Evolutionary conservation across 2,113 vertebrate genomes (phyloP), one percentile per base, ranked within the genome.

Genomic region (Sus scrofa): DNA sequence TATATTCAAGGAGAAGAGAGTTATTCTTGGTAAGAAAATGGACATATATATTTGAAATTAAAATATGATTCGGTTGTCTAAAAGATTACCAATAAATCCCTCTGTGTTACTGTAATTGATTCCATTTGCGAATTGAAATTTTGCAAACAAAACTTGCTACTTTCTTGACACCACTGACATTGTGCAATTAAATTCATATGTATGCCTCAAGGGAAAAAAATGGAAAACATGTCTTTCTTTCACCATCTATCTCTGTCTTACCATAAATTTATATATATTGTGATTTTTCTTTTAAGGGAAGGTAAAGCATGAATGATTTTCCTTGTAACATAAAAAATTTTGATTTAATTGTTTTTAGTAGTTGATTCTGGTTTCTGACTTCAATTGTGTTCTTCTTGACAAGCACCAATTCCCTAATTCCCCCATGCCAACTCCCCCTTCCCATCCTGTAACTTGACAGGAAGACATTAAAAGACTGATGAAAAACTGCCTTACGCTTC

Each of bases 261-360:
- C 56, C 32, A 75, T 79, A 85, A 50, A 78, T 91, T 74, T 86
- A 74, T 88, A 37, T 96, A 86, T 94, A 75, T 24, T 91, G 81
- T 92, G 77, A 94, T 87, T 94, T 78, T 94, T 93, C 63, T 92
- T 96, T 88, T 79, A 91, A 44, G 4, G 44, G 75, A 93, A 86
- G 37, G 27, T 62, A 93, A 95, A 78, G 74, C 77, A 78, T 93
- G 78, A 96, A 74, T 97, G 89, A 71, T 86, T 94, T 91, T 74
- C 73, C 73, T 79, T 54, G 52, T 93, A 94, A 78, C 82, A 86
- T 73, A 83, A 85, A 93, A 62, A 71, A 60, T 52, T 78, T 68
- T 62, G 22, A 93, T 58, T 86, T 97, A 94, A 95, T 97, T 97
- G 78, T 94, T 93, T 95, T 86, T 86, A 88, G 75, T 79, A 89